Conservation (phyloP, 2,797 vertebrate species). For the Acanthurus lineatus region DNA sequence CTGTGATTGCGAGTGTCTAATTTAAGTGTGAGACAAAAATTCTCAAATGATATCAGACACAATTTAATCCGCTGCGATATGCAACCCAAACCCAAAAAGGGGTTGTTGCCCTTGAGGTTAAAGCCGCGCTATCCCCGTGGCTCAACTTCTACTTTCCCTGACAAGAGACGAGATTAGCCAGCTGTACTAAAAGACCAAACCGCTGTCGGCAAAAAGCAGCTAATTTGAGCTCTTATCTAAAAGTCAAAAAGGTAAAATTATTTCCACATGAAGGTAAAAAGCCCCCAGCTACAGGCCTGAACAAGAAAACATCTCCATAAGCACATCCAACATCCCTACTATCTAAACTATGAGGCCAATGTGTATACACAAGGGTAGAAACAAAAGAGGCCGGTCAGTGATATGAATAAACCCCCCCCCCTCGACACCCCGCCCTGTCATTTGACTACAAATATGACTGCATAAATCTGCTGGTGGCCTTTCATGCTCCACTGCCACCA, state of each 20-base stretch:
- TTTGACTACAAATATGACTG: conserved; percentile 68
- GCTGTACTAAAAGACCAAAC: conserved; percentile 56
- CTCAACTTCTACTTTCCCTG: conserved; percentile 65
- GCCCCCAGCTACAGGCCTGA: conserved; percentile 27
- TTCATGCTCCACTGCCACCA: conserved; percentile 59
- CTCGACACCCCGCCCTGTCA: conserved; percentile 51
- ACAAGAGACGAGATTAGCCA: conserved; percentile 73
- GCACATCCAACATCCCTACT: conserved; percentile 1
- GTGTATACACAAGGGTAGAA: conserved; percentile 25
- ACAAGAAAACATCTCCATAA: conserved; percentile 28
- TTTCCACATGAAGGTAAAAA: conserved; percentile 52
- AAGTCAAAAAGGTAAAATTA: conserved; percentile 52
- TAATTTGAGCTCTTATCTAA: conserved; percentile 70
- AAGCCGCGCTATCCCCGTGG: conserved; percentile 45
- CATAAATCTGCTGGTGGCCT: conserved; percentile 72
- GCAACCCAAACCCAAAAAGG: conserved; percentile 56
- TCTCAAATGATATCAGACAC: conserved; percentile 56
- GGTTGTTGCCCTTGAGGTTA: conserved; percentile 63
- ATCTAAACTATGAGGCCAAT: conserved; percentile 23
- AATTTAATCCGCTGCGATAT: conserved; percentile 67
- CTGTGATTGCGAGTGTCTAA: conserved; percentile 67
- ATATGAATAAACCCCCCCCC: conserved; percentile 46
- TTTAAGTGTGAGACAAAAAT: conserved; percentile 65
- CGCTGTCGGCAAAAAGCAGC: conserved; percentile 45
- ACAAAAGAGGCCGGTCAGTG: conserved; percentile 35